Conservation (phyloP, 2,797 vertebrate genomes). For the Urocyon cinereoargenteus region DNA sequence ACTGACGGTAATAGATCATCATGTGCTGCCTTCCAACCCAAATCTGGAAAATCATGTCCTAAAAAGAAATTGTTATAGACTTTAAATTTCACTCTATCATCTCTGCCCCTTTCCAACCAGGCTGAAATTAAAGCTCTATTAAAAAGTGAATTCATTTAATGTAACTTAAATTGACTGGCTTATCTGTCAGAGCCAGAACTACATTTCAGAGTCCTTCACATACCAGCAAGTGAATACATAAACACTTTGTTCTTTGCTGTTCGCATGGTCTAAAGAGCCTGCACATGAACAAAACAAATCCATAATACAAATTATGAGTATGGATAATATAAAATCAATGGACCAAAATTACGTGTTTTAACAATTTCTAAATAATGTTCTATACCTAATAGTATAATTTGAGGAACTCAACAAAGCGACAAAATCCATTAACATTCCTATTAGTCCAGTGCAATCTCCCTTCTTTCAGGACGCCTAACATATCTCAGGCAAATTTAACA, state of each 20-base stretch:
- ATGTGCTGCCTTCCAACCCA: constrained; percentile 71
- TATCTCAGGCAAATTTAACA: constrained; percentile 36
- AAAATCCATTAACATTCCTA: constrained; percentile 51
- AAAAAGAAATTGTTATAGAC: constrained; percentile 82
- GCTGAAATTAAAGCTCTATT: constrained; percentile 86
- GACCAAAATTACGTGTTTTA: constrained; percentile 67
- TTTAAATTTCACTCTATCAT: constrained; percentile 80
- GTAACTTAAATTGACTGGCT: constrained; percentile 86
- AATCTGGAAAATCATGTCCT: constrained; percentile 80
- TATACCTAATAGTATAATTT: constrained; percentile 67
- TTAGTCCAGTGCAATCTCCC: constrained; percentile 46
- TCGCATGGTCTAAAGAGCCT: constrained; percentile 49
- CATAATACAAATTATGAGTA: constrained; percentile 53
- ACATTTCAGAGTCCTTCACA: constrained; percentile 79
- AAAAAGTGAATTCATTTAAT: constrained; percentile 85
- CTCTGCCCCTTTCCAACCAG: constrained; percentile 52
- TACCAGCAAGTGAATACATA: constrained; percentile 55
- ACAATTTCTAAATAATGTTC: constrained; percentile 72
- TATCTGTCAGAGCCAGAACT: constrained; percentile 87
- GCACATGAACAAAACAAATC: constrained; percentile 73
- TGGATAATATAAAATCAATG: constrained; percentile 68
- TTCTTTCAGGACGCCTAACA: not conserved
- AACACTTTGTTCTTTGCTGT: constrained; percentile 59
- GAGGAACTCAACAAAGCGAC: constrained; percentile 36
- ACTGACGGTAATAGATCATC: constrained; percentile 54